Percentiles rank a stretch among this genome's conserved stretches.
These are phyloP conservation scores for Cheirogaleus major DNA, from an alignment of 2,797 vertebrate species.

Conservation along the genomic window DNA sequence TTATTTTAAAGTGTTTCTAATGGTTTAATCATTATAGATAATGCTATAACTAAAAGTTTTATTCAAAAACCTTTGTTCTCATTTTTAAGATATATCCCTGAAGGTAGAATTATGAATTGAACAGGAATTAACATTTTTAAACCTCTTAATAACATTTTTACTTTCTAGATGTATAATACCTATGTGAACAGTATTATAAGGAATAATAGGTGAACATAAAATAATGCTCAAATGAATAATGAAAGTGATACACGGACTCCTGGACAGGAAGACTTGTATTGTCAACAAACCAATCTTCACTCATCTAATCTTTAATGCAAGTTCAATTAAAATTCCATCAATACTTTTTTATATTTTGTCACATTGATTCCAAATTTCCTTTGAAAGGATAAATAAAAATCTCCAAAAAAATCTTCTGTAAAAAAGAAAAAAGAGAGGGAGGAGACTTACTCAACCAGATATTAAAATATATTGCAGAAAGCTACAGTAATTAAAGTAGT, in stretches of 20 bases:
- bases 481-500: not conserved
- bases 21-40: rapidly evolving
- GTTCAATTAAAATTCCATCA: not conserved
- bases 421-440: not conserved
- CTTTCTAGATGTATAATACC: not conserved
- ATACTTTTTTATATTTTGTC: not conserved
- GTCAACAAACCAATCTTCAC: rapidly evolving
- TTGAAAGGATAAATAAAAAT: not conserved
- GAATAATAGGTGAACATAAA: not conserved
- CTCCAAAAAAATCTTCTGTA: not conserved
- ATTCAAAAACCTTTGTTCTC: not conserved
- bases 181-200: not conserved
- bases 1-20: not conserved
- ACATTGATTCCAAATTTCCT: not conserved
- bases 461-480: not conserved
- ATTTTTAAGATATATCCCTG: not conserved
- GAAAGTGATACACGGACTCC: rapidly evolving
- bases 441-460: not conserved
- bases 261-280: not conserved
- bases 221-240: not conserved
- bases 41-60: not conserved
- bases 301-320: not conserved
- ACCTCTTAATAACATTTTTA: not conserved
- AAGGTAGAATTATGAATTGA: not conserved
- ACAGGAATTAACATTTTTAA: not conserved